Conservation (phyloP, 2,797 vertebrate genomes). For the Bovichtus variegatus region DNA sequence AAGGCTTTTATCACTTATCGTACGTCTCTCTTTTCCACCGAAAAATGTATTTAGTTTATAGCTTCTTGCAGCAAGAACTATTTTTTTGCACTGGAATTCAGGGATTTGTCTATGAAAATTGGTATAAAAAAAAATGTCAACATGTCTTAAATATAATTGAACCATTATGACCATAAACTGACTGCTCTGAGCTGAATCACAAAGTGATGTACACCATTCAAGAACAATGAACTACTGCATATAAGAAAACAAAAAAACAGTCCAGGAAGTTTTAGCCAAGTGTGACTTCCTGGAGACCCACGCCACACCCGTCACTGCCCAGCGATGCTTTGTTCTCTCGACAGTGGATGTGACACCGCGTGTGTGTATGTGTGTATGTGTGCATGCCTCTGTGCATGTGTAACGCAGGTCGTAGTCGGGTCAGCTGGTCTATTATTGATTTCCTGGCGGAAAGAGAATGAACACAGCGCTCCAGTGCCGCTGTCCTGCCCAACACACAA, state of each 20-base stretch:
- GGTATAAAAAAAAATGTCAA: not conserved
- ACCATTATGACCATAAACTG: not conserved
- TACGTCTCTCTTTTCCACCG: not conserved
- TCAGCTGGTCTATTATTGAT: conserved; percentile 74
- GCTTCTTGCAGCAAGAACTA: not conserved
- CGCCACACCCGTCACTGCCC: conserved; percentile 61
- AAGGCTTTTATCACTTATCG: not conserved
- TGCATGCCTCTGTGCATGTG: conserved; percentile 19
- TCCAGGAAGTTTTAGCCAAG: conserved; percentile 72
- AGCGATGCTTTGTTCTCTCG: conserved; percentile 72
- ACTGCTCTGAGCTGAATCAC: not conserved
- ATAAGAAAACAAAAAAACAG: conserved; percentile 16
- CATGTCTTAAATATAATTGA: not conserved
- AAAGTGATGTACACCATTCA: not conserved
- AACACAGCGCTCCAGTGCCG: conserved; percentile 20
- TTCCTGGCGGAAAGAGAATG: conserved; percentile 54
- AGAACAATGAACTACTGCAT: not conserved
- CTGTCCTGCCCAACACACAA: conserved; percentile 10
- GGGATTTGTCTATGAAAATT: not conserved
- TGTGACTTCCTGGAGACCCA: conserved; percentile 73
- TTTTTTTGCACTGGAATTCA: not conserved
- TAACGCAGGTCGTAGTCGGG: conserved; percentile 53
- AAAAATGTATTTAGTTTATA: not conserved
- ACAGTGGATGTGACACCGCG: conserved; percentile 54
- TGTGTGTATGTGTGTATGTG: conserved; percentile 26